These are phyloP conservation scores for Apogon hyalosoma DNA, from an alignment of 2,797 vertebrate species.

Conservation along the genomic window DNA sequence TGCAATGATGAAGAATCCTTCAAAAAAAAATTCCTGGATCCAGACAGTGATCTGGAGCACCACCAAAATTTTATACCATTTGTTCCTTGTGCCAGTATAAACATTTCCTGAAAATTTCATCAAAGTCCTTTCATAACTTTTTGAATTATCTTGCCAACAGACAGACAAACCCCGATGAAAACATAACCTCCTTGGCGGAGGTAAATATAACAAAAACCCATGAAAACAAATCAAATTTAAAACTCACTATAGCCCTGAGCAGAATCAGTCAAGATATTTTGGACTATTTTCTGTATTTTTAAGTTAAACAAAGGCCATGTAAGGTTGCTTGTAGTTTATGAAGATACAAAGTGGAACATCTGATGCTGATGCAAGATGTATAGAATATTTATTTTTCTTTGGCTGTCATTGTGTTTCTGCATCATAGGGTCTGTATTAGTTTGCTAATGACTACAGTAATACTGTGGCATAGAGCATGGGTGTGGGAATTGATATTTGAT, in stretches of 20 bases:
- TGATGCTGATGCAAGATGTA: constrained; percentile 17
- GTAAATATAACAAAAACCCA: not conserved
- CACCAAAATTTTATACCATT: no score
- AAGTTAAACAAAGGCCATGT: constrained; percentile 14
- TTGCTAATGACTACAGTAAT: constrained; percentile 32
- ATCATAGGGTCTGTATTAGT: constrained; percentile 13
- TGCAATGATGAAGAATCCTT: no score
- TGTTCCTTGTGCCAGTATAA: no score
- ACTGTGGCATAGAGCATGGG: constrained; percentile 15
- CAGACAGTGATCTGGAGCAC: no score
- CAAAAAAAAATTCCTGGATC: no score
- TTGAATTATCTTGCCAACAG: no score
- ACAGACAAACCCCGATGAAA: no score
- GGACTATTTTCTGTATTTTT: constrained; percentile 9
- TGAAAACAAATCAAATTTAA: not conserved
- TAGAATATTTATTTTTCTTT: not conserved
- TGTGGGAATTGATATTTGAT: constrained; percentile 28
- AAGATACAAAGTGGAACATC: not conserved
- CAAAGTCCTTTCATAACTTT: no score
- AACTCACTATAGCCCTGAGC: not conserved
- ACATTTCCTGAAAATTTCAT: no score
- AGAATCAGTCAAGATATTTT: not conserved
- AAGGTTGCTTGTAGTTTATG: not conserved
- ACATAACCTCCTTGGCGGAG: no score
- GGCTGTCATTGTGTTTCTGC: constrained; percentile 31